Conservation (phyloP, 2,113 vertebrate genomes). For the Propithecus coquereli region DNA sequence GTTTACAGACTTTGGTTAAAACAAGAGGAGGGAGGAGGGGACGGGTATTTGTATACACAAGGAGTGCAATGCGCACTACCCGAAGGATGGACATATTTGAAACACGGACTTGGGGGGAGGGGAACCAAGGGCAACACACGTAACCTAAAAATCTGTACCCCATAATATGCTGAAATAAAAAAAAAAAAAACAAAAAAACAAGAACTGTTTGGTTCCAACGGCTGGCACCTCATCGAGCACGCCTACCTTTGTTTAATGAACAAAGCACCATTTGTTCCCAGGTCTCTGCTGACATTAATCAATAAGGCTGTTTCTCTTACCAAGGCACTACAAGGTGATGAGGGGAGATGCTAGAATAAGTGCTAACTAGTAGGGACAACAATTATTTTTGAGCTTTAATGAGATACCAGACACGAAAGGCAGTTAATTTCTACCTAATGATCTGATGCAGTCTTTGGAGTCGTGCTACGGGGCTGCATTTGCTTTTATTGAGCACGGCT, state of each 20-base stretch:
- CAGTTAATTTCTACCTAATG: conserved; percentile 14
- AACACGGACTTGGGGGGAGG: no score
- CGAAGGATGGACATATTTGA: no score
- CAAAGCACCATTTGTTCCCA: background rate
- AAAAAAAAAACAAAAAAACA: no score
- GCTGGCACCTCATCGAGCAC: no score
- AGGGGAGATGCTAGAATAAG: background rate
- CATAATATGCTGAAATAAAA: no score
- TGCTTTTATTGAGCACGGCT: background rate
- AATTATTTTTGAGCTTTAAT: conserved; percentile 47
- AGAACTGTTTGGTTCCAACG: background rate
- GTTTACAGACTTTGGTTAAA: background rate
- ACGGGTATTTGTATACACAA: no score
- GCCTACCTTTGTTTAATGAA: background rate
- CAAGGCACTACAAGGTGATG: background rate
- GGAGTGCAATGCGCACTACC: no score
- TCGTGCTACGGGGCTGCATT: background rate
- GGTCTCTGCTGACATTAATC: conserved; percentile 4
- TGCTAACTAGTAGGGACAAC: background rate
- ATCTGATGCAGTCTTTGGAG: background rate
- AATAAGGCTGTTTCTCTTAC: background rate
- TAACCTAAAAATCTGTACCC: no score
- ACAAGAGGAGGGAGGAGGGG: no score
- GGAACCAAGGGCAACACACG: no score
- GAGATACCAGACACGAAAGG: conserved; percentile 1